Evolutionary conservation across 1,140 invertebrate species (phyloP), one percentile per base, ranked within the genome.

Genomic region (Drosophila santomea): DNA sequence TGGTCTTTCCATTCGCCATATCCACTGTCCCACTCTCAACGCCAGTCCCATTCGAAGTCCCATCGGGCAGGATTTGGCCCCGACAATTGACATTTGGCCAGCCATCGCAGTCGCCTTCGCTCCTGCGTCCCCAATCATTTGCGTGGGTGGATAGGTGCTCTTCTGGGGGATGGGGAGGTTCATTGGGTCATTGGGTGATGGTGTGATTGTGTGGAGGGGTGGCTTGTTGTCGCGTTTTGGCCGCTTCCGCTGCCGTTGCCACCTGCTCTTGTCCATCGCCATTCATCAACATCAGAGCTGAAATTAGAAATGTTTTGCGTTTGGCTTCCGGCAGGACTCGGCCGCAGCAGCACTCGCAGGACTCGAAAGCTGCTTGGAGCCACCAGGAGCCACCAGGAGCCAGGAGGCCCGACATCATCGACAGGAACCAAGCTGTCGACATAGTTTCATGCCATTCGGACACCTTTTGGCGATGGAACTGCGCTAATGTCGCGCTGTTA

Each of bases 221-320:
- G 60, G 73, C 80, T 84, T 84, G 81, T 80, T 84, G 78, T 66
- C 78, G 63, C 78, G 80, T 71, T 85, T 85, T 69, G 63, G 77
- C 44, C 78, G 68, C 77, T 77, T 85, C 74, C 74, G 82, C 32
- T 63, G 75, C 73, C 56, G 67, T 80, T 77, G 60, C 75, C 75
- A 83, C 61, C 77, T 82, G 81, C 80, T 62, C 68, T 61, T 80
- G 74, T 75, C 82, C 67, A 71, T 68, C 60, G 60, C 74, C 82
- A 88, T 88, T 75, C 78, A 88, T 82, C 82, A 86, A 63, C 74
- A 78, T 82, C 78, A 80, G 72, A 48, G 66, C 59, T 66, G 67
- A 86, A 81, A 78, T 81, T 78, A 66, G 83, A 85, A 86, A 88
- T 85, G 74, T 85, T 85, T 86, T 74, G 64, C 78, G 66, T 60